Evolutionary conservation across 2,888 invertebrate genomes (phyloP), one percentile per base, ranked within the genome.

Genomic region (Oxyteleia sp.): DNA sequence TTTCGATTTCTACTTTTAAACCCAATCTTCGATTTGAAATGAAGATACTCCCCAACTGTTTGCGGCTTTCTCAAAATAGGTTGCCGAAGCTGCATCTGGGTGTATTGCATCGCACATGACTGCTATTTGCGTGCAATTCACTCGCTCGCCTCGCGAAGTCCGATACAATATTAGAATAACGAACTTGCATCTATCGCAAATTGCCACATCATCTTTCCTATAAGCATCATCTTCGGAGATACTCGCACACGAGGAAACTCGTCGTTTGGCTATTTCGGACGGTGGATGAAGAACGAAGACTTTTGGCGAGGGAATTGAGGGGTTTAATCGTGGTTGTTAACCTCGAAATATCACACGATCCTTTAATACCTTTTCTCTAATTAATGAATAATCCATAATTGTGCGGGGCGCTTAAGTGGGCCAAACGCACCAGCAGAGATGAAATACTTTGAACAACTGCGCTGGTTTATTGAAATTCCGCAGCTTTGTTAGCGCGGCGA

Each of bases 41-140:
- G 10, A 64, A 59, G 59, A 80, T 72, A 20, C 29, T 43, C 63
- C 20, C n/a, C 18, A n/a, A 51, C 41, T 11, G 61, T 78, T 69
- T n/a, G 59, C 59, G 74, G 53, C 69, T 82, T 82, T 82, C 82
- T 82, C 68, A 82, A 78, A 78, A 82, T 82, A 82, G 82, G 71
- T 66, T 55, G 41, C 59, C 66, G 72, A 82, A 78, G 76, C 82
- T 82, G 72, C 76, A 82, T 69, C 82, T 82, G 82, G 82, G 71
- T 74, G 57, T 55, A 79, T 63, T 64, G 81, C 81, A 82, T 69
- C 76, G 82, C 75, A 68, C 76, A 78, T 78, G 61, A 82, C 61
- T 82, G 82, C 76, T 82, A 82, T 82, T 82, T 82, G 72, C 76
- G 82, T 76, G 82, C 82, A 71, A 82, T 78, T 66, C 66, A 78